These are phyloP conservation scores for Cynopterus sphinx DNA, from an alignment of 2,797 vertebrate species.

Conservation along the genomic window DNA sequence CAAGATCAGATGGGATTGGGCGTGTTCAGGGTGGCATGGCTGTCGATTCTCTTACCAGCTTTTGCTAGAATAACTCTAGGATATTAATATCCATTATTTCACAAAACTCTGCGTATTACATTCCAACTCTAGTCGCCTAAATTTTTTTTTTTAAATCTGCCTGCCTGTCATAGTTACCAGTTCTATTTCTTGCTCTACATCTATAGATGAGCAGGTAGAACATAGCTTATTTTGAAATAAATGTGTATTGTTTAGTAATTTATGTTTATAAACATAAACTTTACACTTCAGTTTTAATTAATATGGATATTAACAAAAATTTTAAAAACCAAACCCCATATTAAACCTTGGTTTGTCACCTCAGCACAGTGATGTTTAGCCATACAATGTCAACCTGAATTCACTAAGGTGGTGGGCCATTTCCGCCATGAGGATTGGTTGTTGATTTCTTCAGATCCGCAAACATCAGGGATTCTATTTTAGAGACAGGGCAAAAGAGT, in stretches of 20 bases:
- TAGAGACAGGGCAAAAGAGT: constrained; percentile 65
- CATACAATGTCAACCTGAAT: constrained; percentile 50
- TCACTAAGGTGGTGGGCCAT: background rate
- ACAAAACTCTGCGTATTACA: background rate
- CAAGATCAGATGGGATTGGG: no score
- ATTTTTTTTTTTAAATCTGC: background rate
- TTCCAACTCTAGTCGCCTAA: background rate
- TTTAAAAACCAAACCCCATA: constrained; percentile 7
- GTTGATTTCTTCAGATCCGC: constrained; percentile 66
- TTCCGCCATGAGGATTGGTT: constrained; percentile 67
- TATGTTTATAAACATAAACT: background rate
- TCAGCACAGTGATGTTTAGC: background rate
- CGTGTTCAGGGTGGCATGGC: no score
- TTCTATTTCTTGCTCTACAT: background rate
- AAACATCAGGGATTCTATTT: constrained; percentile 44
- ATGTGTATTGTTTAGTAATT: background rate
- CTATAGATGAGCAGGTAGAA: background rate
- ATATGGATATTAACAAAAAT: constrained; percentile 33
- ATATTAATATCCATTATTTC: background rate
- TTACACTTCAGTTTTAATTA: background rate
- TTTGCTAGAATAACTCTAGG: background rate
- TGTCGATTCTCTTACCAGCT: background rate
- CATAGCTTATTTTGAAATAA: constrained; percentile 4
- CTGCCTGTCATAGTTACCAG: background rate
- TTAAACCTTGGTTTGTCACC: constrained; percentile 5